A percentile compares a stretch with the other conserved stretches of the same genome.
Conservation (phyloP, 2,888 invertebrate genomes). For the Drosophila falleni region DNA sequence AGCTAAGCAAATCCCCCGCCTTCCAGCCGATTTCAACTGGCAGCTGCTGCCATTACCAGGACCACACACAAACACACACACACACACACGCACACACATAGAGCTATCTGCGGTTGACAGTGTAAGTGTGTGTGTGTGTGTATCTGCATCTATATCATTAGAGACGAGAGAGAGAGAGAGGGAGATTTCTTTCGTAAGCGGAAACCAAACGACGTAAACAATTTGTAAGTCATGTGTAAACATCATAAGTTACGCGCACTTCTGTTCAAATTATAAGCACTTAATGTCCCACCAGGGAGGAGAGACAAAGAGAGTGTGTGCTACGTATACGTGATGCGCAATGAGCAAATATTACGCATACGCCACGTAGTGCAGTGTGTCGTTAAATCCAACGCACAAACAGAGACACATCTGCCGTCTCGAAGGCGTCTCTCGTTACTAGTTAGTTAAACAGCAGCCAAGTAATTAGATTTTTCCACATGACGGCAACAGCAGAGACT, state of each 20-base stretch:
- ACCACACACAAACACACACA: conserved; percentile 26
- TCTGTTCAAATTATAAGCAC: conserved; percentile 77
- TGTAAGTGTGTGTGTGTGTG: conserved; percentile 17
- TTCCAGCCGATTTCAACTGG: conserved; percentile 42
- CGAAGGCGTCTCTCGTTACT: conserved; percentile 41
- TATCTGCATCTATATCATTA: conserved; percentile 20
- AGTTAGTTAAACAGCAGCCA: conserved; percentile 72
- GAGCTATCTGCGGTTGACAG: conserved; percentile 45
- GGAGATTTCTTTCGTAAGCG: conserved; percentile 28
- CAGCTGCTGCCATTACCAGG: conserved; percentile 57
- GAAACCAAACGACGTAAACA: conserved; percentile 72
- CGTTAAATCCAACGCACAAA: conserved; percentile 35
- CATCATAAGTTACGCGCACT: conserved; percentile 77
- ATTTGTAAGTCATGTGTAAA: conserved; percentile 82
- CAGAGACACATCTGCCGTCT: conserved; percentile 49
- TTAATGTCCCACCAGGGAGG: conserved; percentile 66
- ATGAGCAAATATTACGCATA: conserved; percentile 67
- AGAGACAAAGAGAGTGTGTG: conserved; percentile 1
- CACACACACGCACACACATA: too few relatives aligned
- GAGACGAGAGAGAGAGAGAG: conserved; percentile 5
- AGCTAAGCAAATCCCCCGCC: conserved; percentile 40
- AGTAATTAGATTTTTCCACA: conserved; percentile 78
- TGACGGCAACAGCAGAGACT: conserved; percentile 43
- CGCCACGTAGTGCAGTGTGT: conserved; percentile 49
- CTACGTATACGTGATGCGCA: conserved; percentile 53